Evolutionary conservation across 2,888 invertebrate species (phyloP).

Genomic region (Helicoverpa assulta): DNA sequence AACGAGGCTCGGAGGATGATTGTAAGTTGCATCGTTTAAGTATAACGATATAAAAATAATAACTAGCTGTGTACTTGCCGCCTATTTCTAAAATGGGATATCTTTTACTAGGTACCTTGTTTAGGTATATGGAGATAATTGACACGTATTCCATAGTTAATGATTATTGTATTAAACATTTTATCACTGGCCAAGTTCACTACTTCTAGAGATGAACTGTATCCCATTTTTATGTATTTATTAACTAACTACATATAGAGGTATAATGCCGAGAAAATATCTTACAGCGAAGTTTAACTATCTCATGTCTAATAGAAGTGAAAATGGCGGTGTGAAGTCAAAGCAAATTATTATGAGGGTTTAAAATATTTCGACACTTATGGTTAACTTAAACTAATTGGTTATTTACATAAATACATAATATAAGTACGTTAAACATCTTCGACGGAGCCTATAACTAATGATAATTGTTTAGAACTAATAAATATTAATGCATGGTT

Average conservation of each 20-base stretch:
- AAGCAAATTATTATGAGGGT: neutral
- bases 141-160: too few relatives aligned
- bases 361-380: constrained; percentile 2
- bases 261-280: neutral
- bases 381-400: neutral
- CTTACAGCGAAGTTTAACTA: neutral
- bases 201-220: neutral
- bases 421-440: too few relatives aligned
- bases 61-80: too few relatives aligned
- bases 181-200: neutral
- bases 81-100: too few relatives aligned
- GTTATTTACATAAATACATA: constrained; percentile 12
- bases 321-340: neutral
- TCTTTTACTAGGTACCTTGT: too few relatives aligned
- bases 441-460: neutral
- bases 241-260: too few relatives aligned
- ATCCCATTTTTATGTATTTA: too few relatives aligned
- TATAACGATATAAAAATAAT: too few relatives aligned
- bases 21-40: too few relatives aligned
- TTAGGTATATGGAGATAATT: too few relatives aligned
- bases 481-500: neutral
- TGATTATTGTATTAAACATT: too few relatives aligned
- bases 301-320: neutral
- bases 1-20: too few relatives aligned
- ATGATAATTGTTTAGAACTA: neutral